Percentiles rank a stretch among this genome's conserved stretches.
phyloP scores from a whole-genome alignment of 2,888 invertebrate genomes.

The Drosophila monieri region DNA sequence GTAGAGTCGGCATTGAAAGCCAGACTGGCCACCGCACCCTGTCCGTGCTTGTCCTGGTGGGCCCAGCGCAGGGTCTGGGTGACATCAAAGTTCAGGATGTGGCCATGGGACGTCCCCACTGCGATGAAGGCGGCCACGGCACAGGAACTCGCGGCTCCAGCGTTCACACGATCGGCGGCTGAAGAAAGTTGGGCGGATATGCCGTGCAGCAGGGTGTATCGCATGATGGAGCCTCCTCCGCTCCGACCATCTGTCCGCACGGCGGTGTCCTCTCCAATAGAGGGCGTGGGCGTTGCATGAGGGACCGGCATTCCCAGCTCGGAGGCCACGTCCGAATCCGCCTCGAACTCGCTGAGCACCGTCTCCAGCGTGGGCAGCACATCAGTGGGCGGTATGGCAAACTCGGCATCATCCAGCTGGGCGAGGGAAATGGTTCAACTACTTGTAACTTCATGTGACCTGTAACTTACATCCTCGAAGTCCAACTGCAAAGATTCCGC shows the following conservation, averaged over 20 bases:
- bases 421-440: slow-evolving; percentile 49
- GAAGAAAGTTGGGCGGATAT: slow-evolving; percentile 94
- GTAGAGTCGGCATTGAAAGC: slow-evolving; percentile 95
- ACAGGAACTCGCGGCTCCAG: slow-evolving; percentile 94
- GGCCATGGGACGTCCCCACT: slow-evolving; percentile 97
- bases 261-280: slow-evolving; percentile 79
- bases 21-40: slow-evolving; percentile 92
- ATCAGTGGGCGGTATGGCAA: slow-evolving; percentile 90
- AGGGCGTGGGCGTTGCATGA: slow-evolving; percentile 83
- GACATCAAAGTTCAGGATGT: slow-evolving; percentile 93
- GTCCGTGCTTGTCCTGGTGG: slow-evolving; percentile 86
- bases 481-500: slow-evolving; percentile 86
- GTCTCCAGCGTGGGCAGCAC: slow-evolving; percentile 91
- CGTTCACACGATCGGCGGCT: slow-evolving; percentile 94
- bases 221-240: slow-evolving; percentile 86
- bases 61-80: slow-evolving; percentile 96
- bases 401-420: slow-evolving; percentile 92
- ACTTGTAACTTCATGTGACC: slow-evolving; percentile 4
- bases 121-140: slow-evolving; percentile 92
- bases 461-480: slow-evolving; percentile 87
- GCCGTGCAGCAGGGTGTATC: slow-evolving; percentile 93
- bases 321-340: slow-evolving; percentile 86
- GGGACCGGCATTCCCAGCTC: slow-evolving; percentile 79
- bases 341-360: slow-evolving; percentile 90
- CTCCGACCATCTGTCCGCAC: slow-evolving; percentile 84